Percentiles rank a stretch among this genome's conserved stretches.
These are phyloP conservation scores for Luffia ferchaultella DNA, from an alignment of 2,888 invertebrate genomes.

Conservation along the genomic window DNA sequence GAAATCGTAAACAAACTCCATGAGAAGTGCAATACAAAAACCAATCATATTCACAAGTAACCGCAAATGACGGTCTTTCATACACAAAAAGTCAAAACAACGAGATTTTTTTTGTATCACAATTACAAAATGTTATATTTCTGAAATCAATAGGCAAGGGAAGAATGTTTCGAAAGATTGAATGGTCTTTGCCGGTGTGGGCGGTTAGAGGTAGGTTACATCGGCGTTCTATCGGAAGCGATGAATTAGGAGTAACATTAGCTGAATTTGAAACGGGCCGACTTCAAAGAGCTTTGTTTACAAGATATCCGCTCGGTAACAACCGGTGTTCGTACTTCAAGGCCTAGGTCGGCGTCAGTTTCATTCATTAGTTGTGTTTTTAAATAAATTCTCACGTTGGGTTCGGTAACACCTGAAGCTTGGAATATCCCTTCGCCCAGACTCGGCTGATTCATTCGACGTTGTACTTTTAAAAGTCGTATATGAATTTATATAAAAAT, in stretches of 20 bases:
- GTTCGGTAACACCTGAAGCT: too few species aligned
- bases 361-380: slow-evolving; percentile 34
- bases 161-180: neutral
- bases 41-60: too few species aligned
- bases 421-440: neutral
- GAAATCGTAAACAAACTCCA: too few species aligned
- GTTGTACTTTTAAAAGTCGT: too few species aligned
- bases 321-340: slow-evolving; percentile 16
- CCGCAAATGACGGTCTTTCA: too few species aligned
- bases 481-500: too few species aligned
- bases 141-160: neutral
- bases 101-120: too few species aligned
- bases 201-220: neutral
- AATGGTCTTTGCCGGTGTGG: neutral
- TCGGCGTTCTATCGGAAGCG: neutral
- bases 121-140: too few species aligned
- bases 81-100: too few species aligned
- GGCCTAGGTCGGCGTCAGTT: slow-evolving; percentile 29
- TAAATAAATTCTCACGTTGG: slow-evolving; percentile 17
- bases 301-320: neutral
- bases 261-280: neutral
- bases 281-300: neutral
- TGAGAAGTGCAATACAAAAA: too few species aligned
- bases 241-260: neutral
- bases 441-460: too few species aligned